Percentiles rank a stretch among this genome's conserved stretches.
Conservation (phyloP, 2,888 invertebrate genomes). For the Sylvicola fuscatus region DNA sequence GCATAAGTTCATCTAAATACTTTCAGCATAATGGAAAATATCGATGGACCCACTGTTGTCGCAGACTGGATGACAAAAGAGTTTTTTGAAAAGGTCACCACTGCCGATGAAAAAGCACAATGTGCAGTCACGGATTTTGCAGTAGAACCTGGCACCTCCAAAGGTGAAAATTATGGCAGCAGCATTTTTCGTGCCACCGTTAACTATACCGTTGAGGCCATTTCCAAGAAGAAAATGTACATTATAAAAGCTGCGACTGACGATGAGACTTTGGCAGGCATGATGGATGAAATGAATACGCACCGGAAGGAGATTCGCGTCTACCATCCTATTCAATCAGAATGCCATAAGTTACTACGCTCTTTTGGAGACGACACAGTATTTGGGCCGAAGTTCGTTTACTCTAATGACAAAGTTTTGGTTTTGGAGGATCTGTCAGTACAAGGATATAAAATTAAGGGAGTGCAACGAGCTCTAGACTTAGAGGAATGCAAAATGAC, state of each 20-base stretch:
- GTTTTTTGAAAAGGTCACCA: no score
- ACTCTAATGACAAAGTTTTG: constrained; percentile 13
- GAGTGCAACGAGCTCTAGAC: constrained; percentile 28
- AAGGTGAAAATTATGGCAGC: constrained; percentile 19
- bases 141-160: constrained; percentile 4
- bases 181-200: constrained; percentile 22
- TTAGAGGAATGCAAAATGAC: constrained; percentile 26
- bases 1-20: no score
- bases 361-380: constrained; percentile 11
- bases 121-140: constrained; percentile 2
- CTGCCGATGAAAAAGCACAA: neutral
- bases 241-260: constrained; percentile 13
- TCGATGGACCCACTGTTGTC: no score
- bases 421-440: constrained; percentile 31
- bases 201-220: constrained; percentile 9
- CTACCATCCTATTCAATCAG: constrained; percentile 11
- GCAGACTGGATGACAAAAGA: no score
- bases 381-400: constrained; percentile 15
- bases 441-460: constrained; percentile 27
- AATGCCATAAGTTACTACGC: constrained; percentile 10
- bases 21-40: no score
- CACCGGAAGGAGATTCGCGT: constrained; percentile 13
- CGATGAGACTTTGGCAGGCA: constrained; percentile 11
- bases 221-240: constrained; percentile 8
- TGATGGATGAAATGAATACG: constrained; percentile 14